Conservation (phyloP, 2,113 vertebrate genomes). For the Bettongia penicillata region DNA sequence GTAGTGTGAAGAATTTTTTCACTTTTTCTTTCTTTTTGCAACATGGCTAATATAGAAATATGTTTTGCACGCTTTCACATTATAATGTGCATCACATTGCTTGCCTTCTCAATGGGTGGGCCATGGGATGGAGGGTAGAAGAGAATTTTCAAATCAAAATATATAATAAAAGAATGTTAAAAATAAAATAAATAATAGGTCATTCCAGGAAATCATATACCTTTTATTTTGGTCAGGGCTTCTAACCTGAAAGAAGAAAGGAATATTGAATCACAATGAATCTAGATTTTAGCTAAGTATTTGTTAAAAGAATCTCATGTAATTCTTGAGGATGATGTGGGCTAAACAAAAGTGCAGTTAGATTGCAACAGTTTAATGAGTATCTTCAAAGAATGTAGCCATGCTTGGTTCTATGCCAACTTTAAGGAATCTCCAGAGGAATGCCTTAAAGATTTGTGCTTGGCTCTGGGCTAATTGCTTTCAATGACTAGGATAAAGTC, state of each 20-base stretch:
- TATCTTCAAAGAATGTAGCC: neutral
- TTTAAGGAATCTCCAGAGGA: neutral
- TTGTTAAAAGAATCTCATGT: neutral
- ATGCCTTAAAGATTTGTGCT: neutral
- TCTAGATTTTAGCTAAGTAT: neutral
- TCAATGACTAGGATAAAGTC: neutral
- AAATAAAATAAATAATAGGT: neutral
- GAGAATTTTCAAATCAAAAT: neutral
- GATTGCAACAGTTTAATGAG: neutral
- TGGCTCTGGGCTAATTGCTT: neutral
- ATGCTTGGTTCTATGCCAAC: neutral
- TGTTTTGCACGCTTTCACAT: neutral
- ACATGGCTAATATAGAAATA: neutral
- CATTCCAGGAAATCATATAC: neutral
- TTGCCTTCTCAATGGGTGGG: neutral
- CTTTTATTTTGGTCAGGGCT: neutral
- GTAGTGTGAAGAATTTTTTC: neutral
- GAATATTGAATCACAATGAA: neutral
- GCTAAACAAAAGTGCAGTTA: neutral
- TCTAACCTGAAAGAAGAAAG: neutral
- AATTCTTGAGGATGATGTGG: neutral
- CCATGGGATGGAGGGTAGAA: neutral
- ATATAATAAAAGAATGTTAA: neutral
- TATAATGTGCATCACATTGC: neutral
- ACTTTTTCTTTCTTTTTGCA: neutral